Percentiles rank a stretch among this genome's conserved stretches.
Evolutionary conservation across 2,797 vertebrate genomes (phyloP).

Genomic region (Chaunax sp.): DNA sequence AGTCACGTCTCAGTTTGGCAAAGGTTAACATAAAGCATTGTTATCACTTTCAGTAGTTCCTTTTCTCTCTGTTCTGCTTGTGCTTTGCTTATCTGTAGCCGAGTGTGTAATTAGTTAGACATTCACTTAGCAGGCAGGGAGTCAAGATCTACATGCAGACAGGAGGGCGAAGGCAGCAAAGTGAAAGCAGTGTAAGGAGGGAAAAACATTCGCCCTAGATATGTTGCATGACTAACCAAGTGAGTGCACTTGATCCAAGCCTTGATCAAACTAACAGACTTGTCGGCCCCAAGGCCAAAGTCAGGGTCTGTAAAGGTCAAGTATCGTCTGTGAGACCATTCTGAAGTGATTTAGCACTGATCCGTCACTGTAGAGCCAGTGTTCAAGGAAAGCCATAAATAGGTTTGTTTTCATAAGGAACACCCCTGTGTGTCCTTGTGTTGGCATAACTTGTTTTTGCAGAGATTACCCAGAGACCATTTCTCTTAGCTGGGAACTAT

Average conservation of each 20-base stretch:
- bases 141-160: background rate
- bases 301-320: conserved; percentile 24
- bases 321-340: conserved; percentile 25
- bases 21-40: background rate
- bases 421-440: conserved; percentile 3
- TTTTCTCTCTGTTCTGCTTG: conserved; percentile 10
- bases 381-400: conserved; percentile 36
- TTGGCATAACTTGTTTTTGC: conserved; percentile 28
- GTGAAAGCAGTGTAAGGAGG: conserved; percentile 1
- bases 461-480: conserved; percentile 20
- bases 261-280: conserved; percentile 20
- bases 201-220: conserved; percentile 4
- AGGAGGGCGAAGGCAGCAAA: conserved; percentile 10
- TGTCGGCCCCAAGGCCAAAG: conserved; percentile 25
- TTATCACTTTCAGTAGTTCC: conserved; percentile 12
- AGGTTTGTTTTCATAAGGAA: conserved; percentile 57
- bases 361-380: conserved; percentile 8
- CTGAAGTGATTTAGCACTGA: conserved; percentile 27
- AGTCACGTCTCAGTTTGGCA: background rate
- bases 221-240: conserved; percentile 26
- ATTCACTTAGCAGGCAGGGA: background rate
- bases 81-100: background rate
- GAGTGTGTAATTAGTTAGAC: background rate
- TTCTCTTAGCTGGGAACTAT: conserved; percentile 19
- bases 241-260: conserved; percentile 22